A percentile compares a stretch with the other conserved stretches of the same genome.
Conservation (phyloP, 2,797 vertebrate genomes). For the Malacoraja senta region DNA sequence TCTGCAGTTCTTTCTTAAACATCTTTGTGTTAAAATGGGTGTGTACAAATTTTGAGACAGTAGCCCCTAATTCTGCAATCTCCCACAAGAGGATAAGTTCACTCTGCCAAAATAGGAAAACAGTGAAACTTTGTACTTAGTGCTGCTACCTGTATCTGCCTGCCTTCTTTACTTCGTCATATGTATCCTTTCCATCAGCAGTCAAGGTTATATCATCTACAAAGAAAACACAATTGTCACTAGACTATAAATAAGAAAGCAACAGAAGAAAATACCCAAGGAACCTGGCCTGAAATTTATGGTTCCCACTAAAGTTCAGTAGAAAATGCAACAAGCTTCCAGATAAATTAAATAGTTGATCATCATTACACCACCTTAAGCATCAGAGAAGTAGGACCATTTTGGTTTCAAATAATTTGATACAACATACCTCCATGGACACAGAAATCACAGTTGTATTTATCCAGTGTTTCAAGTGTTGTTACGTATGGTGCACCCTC, state of each 20-base stretch:
- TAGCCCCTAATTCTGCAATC: no score
- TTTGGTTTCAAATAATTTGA: background rate
- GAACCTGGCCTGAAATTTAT: slow-evolving; percentile 30
- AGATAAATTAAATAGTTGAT: background rate
- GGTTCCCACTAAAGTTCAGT: background rate
- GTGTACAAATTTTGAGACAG: no score
- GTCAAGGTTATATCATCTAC: slow-evolving; percentile 91
- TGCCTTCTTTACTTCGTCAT: slow-evolving; percentile 86
- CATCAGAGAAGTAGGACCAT: background rate
- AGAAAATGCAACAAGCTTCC: background rate
- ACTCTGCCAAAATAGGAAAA: background rate
- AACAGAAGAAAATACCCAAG: background rate
- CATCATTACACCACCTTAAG: background rate
- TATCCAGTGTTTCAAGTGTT: slow-evolving; percentile 85
- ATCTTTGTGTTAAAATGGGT: no score
- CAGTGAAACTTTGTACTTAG: background rate
- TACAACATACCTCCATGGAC: slow-evolving; percentile 75
- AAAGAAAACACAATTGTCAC: slow-evolving; percentile 39
- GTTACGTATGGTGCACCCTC: slow-evolving; percentile 91
- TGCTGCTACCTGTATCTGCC: slow-evolving; percentile 79
- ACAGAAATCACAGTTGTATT: slow-evolving; percentile 88
- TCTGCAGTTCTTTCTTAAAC: no score
- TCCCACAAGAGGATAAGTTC: no score
- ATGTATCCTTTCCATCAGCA: slow-evolving; percentile 85
- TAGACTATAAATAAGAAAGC: no score